Percentiles rank a stretch among this genome's conserved stretches.
Conservation (phyloP, 2,888 invertebrate genomes). For the Herminia tarsipennalis region DNA sequence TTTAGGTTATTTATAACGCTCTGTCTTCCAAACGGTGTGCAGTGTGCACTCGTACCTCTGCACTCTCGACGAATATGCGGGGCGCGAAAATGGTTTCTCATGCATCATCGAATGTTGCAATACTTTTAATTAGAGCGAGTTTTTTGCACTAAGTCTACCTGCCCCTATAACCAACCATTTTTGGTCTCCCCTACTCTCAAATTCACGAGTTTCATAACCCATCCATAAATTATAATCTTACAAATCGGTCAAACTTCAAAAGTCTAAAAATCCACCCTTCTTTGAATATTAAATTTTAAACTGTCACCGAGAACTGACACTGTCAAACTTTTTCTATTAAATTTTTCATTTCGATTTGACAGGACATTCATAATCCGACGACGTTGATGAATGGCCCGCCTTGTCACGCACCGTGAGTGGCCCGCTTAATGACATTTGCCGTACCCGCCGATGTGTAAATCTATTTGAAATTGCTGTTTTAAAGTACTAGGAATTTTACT, state of each 20-base stretch:
- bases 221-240: not conserved
- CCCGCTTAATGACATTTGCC: slow-evolving; percentile 41
- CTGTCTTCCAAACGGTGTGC: too few relatives aligned
- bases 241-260: slow-evolving; percentile 27
- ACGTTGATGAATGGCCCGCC: slow-evolving; percentile 71
- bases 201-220: not conserved
- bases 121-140: too few relatives aligned
- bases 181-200: too few relatives aligned
- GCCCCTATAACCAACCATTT: too few relatives aligned
- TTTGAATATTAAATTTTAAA: slow-evolving; percentile 75
- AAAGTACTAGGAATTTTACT: not conserved
- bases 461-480: slow-evolving; percentile 3
- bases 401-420: slow-evolving; percentile 39
- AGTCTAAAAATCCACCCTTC: slow-evolving; percentile 39
- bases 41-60: too few relatives aligned
- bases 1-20: too few relatives aligned
- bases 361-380: slow-evolving; percentile 77
- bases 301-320: slow-evolving; percentile 70
- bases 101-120: too few relatives aligned
- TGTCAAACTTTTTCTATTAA: slow-evolving; percentile 83
- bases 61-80: too few relatives aligned
- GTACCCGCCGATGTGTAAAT: slow-evolving; percentile 29
- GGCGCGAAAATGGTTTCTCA: too few relatives aligned
- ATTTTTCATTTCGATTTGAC: slow-evolving; percentile 78
- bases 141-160: too few relatives aligned